phyloP scores from a whole-genome alignment of 2,888 invertebrate species.

The Dasysyrphus albostriatus region DNA sequence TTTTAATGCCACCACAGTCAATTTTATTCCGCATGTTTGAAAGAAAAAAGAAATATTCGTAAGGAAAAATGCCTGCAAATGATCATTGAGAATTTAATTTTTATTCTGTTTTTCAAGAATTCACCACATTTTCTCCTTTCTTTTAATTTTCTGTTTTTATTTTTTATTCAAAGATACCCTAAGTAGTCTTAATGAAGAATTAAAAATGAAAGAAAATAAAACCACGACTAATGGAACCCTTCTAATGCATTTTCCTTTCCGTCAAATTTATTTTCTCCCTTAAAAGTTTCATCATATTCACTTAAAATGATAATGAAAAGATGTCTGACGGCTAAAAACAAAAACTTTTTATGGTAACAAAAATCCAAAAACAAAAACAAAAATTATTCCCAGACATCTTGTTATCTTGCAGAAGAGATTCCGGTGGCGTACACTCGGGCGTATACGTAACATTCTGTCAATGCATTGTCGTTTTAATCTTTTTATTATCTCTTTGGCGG shows the following conservation, averaged over 20 bases:
- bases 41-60: neutral
- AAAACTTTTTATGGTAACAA: neutral
- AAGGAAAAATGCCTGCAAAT: neutral
- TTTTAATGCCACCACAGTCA: conserved; percentile 4
- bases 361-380: conserved; percentile 1
- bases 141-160: neutral
- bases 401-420: neutral
- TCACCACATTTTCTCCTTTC: neutral
- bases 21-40: conserved; percentile 13
- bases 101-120: conserved; percentile 3
- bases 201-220: neutral
- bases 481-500: conserved; percentile 11
- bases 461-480: conserved; percentile 14
- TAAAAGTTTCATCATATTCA: conserved; percentile 28
- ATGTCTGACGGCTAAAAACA: neutral
- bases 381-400: neutral
- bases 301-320: neutral
- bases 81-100: conserved; percentile 15
- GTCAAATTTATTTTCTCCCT: conserved; percentile 1
- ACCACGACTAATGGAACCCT: conserved; percentile 40
- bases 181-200: conserved; percentile 5
- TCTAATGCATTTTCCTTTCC: conserved; percentile 4
- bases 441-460: conserved; percentile 39
- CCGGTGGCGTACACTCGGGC: conserved; percentile 7
- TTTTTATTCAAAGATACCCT: neutral